Evolutionary conservation across 1,140 invertebrate species (phyloP).

Genomic region (Halictus rubicundus): DNA sequence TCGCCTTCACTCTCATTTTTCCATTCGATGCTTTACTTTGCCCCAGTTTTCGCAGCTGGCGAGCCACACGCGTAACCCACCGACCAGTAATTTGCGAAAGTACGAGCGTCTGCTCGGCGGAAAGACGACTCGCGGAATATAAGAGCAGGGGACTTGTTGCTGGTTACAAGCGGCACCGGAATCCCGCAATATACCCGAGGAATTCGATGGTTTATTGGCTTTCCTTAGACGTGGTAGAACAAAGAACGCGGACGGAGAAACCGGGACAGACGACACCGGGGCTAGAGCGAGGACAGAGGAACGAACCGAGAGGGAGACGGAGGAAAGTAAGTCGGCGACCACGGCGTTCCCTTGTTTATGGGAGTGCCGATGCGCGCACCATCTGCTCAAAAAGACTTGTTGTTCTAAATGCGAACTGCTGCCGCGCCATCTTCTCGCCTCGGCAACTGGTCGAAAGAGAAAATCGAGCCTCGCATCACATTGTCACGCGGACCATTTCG

Average conservation of each 20-base stretch:
- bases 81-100: constrained; percentile 61
- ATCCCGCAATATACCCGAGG: constrained; percentile 74
- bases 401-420: constrained; percentile 73
- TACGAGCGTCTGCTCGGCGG: constrained; percentile 56
- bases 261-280: constrained; percentile 44
- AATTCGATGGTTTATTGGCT: constrained; percentile 80
- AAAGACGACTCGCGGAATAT: constrained; percentile 69
- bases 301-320: constrained; percentile 27
- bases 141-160: constrained; percentile 76
- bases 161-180: constrained; percentile 66
- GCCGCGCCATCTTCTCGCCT: constrained; percentile 46
- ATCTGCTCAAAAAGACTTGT: constrained; percentile 76
- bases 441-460: constrained; percentile 59
- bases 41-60: constrained; percentile 27
- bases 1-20: constrained; percentile 41
- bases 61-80: constrained; percentile 48
- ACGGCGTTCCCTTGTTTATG: constrained; percentile 74
- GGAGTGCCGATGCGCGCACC: constrained; percentile 73
- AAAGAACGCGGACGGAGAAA: constrained; percentile 61
- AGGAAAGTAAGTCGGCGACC: constrained; percentile 53
- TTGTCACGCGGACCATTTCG: not conserved
- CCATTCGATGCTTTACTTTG: constrained; percentile 17
- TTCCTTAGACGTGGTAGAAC: constrained; percentile 76
- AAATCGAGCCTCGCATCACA: constrained; percentile 43
- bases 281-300: constrained; percentile 40